A percentile compares a stretch with the other conserved stretches of the same genome.
Evolutionary conservation across 2,888 invertebrate genomes (phyloP).

Genomic region (Cremastinae sp.): DNA sequence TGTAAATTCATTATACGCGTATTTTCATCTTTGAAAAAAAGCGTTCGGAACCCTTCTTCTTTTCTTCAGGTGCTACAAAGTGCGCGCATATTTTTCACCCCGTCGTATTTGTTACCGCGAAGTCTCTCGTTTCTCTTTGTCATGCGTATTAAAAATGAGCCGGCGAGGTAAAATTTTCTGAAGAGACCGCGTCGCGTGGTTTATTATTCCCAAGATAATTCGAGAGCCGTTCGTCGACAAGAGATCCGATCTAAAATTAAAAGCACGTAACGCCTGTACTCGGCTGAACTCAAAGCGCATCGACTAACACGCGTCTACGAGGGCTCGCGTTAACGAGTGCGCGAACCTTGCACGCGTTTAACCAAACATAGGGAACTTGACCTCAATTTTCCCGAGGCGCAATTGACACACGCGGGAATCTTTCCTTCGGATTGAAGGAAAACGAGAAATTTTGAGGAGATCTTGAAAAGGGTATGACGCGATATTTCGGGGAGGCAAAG

Average conservation of each 20-base stretch:
- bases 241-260: constrained; percentile 44
- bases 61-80: no score
- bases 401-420: background rate
- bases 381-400: background rate
- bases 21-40: no score
- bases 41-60: no score
- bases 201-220: constrained; percentile 7
- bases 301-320: constrained; percentile 17
- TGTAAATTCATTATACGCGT: no score
- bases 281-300: constrained; percentile 17
- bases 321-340: constrained; percentile 19
- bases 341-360: constrained; percentile 42
- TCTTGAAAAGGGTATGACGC: no score
- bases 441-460: no score
- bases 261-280: background rate
- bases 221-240: background rate
- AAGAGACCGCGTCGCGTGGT: background rate
- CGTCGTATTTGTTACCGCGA: background rate
- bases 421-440: background rate
- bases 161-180: no score
- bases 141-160: no score
- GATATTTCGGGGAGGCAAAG: no score
- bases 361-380: constrained; percentile 1
- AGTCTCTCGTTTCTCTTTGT: background rate
- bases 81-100: background rate